Conservation (phyloP, 2,113 vertebrate species). For the Seriola rivoliana region DNA sequence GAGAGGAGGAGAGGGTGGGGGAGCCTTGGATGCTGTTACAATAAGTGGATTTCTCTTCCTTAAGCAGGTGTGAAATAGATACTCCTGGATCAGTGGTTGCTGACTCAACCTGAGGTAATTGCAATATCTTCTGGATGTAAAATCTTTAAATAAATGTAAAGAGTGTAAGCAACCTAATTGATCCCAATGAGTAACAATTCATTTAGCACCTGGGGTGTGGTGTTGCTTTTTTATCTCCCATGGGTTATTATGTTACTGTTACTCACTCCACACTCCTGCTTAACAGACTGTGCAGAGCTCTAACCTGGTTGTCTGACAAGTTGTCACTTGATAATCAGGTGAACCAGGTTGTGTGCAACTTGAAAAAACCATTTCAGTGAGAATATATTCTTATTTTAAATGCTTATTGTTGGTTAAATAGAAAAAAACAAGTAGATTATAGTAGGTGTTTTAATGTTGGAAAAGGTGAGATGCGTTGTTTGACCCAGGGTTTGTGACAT, state of each 20-base stretch:
- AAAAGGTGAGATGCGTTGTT: background rate
- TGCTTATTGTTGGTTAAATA: background rate
- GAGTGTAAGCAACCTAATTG: constrained; percentile 58
- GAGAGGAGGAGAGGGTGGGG: constrained; percentile 7
- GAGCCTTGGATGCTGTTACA: constrained; percentile 21
- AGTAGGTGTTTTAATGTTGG: no score
- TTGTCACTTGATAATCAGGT: background rate
- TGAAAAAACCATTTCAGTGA: background rate
- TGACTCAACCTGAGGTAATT: constrained; percentile 25
- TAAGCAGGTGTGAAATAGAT: constrained; percentile 51
- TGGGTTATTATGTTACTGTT: constrained; percentile 50
- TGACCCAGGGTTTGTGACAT: background rate
- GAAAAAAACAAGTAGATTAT: background rate
- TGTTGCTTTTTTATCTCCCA: constrained; percentile 43
- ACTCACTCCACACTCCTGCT: constrained; percentile 14
- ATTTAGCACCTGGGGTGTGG: constrained; percentile 54
- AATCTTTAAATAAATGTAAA: constrained; percentile 15
- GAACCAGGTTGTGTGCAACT: background rate
- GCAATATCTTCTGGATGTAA: background rate
- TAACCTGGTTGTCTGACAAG: constrained; percentile 7
- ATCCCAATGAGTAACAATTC: constrained; percentile 64
- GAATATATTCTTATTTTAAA: background rate
- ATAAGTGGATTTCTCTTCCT: constrained; percentile 44
- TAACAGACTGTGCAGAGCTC: constrained; percentile 17
- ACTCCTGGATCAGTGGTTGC: background rate